Evolutionary conservation across 2,888 invertebrate species (phyloP).

Genomic region (Electrophaes corylata): DNA sequence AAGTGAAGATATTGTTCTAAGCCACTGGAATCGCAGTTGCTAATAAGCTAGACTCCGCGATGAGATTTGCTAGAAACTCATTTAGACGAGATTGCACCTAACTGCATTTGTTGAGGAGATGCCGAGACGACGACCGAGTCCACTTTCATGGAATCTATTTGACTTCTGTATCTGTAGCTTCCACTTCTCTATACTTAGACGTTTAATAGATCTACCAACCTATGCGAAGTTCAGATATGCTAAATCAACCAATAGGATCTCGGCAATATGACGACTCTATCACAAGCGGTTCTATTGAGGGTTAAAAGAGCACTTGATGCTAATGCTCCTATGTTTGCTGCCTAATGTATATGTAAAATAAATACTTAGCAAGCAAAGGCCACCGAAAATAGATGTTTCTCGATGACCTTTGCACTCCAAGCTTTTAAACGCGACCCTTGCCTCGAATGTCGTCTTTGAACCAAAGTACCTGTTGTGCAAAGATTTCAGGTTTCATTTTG

Average conservation of each 20-base stretch:
- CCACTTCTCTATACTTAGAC: too few species aligned
- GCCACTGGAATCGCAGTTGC: slow-evolving; percentile 25
- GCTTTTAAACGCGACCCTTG: slow-evolving; percentile 35
- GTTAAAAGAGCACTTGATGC: neutral
- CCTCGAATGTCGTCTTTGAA: slow-evolving; percentile 47
- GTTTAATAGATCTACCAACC: neutral
- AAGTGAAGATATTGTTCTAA: slow-evolving; percentile 48
- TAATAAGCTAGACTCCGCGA: slow-evolving; percentile 53
- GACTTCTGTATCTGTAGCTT: slow-evolving; percentile 6
- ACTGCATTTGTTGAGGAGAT: slow-evolving; percentile 59
- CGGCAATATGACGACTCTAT: neutral
- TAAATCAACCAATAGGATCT: neutral
- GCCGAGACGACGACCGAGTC: slow-evolving; percentile 19
- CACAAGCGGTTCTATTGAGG: neutral
- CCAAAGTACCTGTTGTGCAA: slow-evolving; percentile 28
- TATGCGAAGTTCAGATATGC: neutral
- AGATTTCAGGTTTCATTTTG: slow-evolving; percentile 26
- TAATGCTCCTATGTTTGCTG: slow-evolving; percentile 3
- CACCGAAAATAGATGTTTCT: slow-evolving; percentile 21
- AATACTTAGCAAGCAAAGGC: neutral
- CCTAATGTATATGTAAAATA: slow-evolving; percentile 2
- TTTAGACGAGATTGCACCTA: slow-evolving; percentile 69
- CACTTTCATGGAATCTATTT: slow-evolving; percentile 17
- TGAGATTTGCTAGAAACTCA: slow-evolving; percentile 57
- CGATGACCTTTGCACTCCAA: slow-evolving; percentile 42